Evolutionary conservation across 1,140 invertebrate genomes (phyloP), one percentile per base, ranked within the genome.

Genomic region (Thaumatotibia leucotreta): DNA sequence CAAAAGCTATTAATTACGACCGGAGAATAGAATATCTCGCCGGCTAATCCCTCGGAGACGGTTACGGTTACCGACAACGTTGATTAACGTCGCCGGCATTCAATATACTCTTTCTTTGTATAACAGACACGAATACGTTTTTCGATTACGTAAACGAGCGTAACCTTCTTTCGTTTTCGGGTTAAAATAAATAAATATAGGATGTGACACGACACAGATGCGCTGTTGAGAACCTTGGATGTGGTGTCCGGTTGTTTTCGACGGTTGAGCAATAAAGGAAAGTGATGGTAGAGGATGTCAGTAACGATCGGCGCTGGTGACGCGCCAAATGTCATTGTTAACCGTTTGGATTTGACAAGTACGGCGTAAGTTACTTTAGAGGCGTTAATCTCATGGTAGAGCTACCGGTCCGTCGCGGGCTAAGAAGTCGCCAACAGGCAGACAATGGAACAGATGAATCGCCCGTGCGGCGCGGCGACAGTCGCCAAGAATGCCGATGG

Each of bases 1-100:
- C 88, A 89, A 90, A 90, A 88, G 86, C 88, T 84, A 90, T 90
- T 90, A 90, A 90, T 90, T 90, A 88, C 84, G 63, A 67, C 71
- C 80, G 73, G 77, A 85, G 86, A 89, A 90, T 88, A 88, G 86
- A 90, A 88, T 88, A 89, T 86, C 86, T 84, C 77, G 73, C 64
- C 84, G 80, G 80, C 80, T 83, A 83, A 86, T 85, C 83, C 86
- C 82, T 82, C 80, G 75, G 83, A 86, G 86, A 88, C 75, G 82
- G 83, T 79, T 85, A 82, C 84, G 82, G 82, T 89, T 87, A 87
- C 84, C 78, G 86, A 82, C 84, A 88, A 84, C 86, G 80, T 77
- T 90, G 86, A 90, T 90, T 88, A 88, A 90, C 88, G 84, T 79
- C 70, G 71, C 80, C 74, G 73, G 70, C 75, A 79, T 80, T 79